These are phyloP conservation scores for Erythrocercus mccallii DNA, from an alignment of 2,113 vertebrate species.

Conservation along the genomic window DNA sequence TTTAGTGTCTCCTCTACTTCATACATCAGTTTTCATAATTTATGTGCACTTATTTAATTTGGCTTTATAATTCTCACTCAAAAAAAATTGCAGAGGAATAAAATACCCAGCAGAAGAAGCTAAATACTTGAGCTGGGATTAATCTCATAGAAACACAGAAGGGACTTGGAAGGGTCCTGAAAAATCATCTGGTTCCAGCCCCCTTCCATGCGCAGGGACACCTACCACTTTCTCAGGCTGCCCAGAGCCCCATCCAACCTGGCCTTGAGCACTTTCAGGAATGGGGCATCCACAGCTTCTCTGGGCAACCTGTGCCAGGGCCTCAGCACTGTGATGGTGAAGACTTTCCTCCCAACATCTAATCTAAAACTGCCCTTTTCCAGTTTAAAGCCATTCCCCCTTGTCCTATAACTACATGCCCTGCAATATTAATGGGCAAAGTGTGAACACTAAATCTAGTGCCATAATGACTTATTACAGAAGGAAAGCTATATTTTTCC, in stretches of 20 bases:
- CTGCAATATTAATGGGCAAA: neutral
- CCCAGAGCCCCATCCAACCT: neutral
- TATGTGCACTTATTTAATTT: neutral
- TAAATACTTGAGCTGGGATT: neutral
- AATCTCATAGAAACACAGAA: neutral
- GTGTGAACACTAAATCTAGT: neutral
- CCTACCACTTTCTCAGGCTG: accelerated
- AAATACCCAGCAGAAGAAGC: neutral
- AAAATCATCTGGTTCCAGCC: neutral
- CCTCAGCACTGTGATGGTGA: neutral
- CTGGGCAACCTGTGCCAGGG: neutral
- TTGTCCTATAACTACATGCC: neutral
- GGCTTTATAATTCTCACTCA: neutral
- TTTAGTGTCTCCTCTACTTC: neutral
- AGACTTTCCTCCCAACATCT: neutral
- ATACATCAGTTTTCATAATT: neutral
- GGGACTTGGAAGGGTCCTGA: neutral
- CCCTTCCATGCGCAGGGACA: neutral
- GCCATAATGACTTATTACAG: neutral
- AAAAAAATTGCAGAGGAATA: neutral
- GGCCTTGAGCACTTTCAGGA: neutral
- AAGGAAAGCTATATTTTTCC: neutral
- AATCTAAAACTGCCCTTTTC: neutral
- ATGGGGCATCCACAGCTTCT: neutral
- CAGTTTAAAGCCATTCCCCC: neutral